Evolutionary conservation across 2,797 vertebrate genomes (phyloP).

Genomic region (Schizothorax lantsangensis): DNA sequence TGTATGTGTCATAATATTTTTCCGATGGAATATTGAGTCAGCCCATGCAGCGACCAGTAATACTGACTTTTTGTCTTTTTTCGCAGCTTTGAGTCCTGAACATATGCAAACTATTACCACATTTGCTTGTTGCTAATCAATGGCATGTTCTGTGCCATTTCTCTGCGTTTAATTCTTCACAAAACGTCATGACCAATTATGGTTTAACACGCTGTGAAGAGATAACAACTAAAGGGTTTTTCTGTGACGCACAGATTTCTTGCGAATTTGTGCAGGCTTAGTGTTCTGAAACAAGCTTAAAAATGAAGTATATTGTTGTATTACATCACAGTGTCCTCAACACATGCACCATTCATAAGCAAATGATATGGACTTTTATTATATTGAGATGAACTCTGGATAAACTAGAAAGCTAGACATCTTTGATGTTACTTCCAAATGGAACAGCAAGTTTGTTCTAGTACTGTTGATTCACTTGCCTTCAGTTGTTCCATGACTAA

Average conservation of each 20-base stretch:
- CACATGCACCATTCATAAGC: not conserved
- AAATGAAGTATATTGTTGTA: not conserved
- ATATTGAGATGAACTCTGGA: slow-evolving; percentile 13
- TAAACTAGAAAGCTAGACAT: not conserved
- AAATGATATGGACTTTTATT: not conserved
- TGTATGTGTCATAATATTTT: not conserved
- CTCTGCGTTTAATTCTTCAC: not conserved
- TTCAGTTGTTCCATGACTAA: not conserved
- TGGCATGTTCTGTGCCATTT: slow-evolving; percentile 2
- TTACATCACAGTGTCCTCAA: not conserved
- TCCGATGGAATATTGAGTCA: not conserved
- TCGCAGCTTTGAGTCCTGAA: not conserved
- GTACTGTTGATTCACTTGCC: not conserved
- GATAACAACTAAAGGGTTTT: not conserved
- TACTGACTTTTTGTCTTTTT: not conserved
- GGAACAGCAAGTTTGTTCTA: not conserved
- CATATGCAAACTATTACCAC: not conserved
- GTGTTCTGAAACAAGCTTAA: not conserved
- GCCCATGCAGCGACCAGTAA: not conserved
- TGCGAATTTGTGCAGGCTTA: not conserved
- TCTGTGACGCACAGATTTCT: not conserved
- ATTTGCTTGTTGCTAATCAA: slow-evolving; percentile 4
- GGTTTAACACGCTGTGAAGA: not conserved
- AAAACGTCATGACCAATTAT: not conserved
- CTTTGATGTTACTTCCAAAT: slow-evolving; percentile 1